Base-by-base conservation (phyloP, 2,888 invertebrate species). In the Rhorus exstirpatorius region DNA sequence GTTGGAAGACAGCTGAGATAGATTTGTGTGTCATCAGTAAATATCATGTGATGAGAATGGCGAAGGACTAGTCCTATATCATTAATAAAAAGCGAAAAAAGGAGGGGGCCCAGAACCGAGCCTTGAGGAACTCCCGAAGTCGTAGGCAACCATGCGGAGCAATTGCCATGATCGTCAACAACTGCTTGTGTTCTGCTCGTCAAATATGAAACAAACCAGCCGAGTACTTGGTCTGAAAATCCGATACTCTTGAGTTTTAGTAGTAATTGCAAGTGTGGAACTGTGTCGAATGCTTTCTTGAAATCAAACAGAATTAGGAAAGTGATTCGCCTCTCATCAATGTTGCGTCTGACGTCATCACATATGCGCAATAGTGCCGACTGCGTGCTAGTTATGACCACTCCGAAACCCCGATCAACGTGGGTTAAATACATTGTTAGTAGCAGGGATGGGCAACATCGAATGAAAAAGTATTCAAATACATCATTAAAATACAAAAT, bases 281-380 rank as follows among this genome's bases (percentile, higher is more conserved):
- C 24, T 0, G 24, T 53, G 3, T 53, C 53, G 12, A 24, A 53
- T 0, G 24, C 53, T 12, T 53, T 61, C 19, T 38, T 61, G 19
- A 38, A 61, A 10, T 61, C 38, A 8, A 61, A 61, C 1, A 61
- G 0, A 12, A 61, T 14, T 8, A 38, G 14, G 0, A 74, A 31
- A 1, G 78, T 81, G 1, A 79, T 6, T 19, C 17, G n/a, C 4
- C 49, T 17, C 0, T 61, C 14, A 35, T 79, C 78, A 3, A 63
- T 38, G 0, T 46, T 58, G 0, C 46, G 1, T 14, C 68, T 31
- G 31, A 31, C 26, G n/a, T 72, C 65, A 12, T 67, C 41, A 0
- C 17, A n/a, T 10, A 70, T n/a, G 4, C 55, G 19, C 2, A 67
- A 55, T 0, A 75, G 12, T 8, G 63, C 67, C 6, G 58, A 38